These are phyloP conservation scores for Penaeus japonicus DNA, from an alignment of 1,140 invertebrate genomes.

Conservation along the genomic window DNA sequence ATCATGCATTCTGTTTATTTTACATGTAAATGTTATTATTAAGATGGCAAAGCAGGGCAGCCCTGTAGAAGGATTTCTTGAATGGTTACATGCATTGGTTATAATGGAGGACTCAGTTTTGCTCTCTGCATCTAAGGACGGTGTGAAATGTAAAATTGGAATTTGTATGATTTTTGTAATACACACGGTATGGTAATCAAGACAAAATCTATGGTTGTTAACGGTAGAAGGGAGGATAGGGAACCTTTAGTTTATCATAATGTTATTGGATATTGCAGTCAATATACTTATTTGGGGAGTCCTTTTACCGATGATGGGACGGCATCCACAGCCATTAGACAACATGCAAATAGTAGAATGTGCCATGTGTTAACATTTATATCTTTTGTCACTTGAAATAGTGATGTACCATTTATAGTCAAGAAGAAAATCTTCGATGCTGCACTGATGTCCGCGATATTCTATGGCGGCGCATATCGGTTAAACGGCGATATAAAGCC, in stretches of 20 bases:
- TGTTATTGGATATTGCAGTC: not conserved
- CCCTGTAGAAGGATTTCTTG: not conserved
- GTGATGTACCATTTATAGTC: not conserved
- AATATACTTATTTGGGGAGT: not conserved
- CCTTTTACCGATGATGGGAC: not conserved
- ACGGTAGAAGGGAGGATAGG: too few relatives aligned
- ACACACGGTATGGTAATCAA: too few relatives aligned
- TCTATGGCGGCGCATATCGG: not conserved
- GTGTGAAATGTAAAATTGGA: conserved; percentile 4
- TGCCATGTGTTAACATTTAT: not conserved
- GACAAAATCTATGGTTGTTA: too few relatives aligned
- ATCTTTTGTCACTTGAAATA: not conserved
- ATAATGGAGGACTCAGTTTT: conserved; percentile 17
- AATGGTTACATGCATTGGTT: conserved; percentile 20
- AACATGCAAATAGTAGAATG: not conserved
- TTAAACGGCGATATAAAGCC: not conserved
- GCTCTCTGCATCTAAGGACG: too few relatives aligned
- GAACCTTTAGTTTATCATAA: too few relatives aligned
- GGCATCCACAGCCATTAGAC: not conserved
- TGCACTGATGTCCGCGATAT: not conserved
- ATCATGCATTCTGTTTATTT: not conserved
- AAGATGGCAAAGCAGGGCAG: not conserved
- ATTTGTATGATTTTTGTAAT: not conserved
- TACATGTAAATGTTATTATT: conserved; percentile 1
- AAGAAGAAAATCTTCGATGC: not conserved